Evolutionary conservation across 2,113 vertebrate species (phyloP), one percentile per base, ranked within the genome.

Genomic region (Falcunculus frontatus): DNA sequence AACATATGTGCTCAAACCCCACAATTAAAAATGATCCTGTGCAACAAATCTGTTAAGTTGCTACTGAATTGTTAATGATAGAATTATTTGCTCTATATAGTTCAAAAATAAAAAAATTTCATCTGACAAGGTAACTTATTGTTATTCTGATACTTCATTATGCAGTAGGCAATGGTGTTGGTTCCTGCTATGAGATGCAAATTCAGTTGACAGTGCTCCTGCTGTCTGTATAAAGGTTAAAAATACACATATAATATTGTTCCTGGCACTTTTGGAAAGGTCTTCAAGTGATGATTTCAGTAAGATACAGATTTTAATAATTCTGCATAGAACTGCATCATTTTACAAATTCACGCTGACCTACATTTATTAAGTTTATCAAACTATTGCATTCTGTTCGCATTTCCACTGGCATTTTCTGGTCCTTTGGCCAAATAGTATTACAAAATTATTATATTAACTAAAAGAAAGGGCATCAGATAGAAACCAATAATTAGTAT

Each of bases 211-310:
- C 93, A 94, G 65, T 83, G 73, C 69, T 95, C 91, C 93, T 90
- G 90, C 93, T 93, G 87, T 95, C 90, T 93, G 89, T 89, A 94
- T 93, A 96, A 93, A 96, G 90, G 88, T 96, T 97, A 96, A 96
- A 96, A 96, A 94, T 80, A 95, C 87, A 92, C 26, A 87, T 65
- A 92, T 76, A 89, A 93, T 95, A 87, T 70, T 87, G 74, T 77
- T 96, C 23, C 80, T 94, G 87, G 85, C 79, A 95, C 73, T 92
- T 97, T 91, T 69, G 41, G 72, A 93, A 92, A 94, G 87, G 84
- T 95, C 87, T 95, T 90, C 65, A 80, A 89, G 76, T 72, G 73
- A 88, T 89, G 59, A 93, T 92, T 95, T 95, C 83, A 92, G 70
- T 79, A 95, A 65, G 80, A 95, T 64, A 95, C 16, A 77, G 41